Conservation (phyloP, 2,888 invertebrate genomes). For the Thalpophila matura region DNA sequence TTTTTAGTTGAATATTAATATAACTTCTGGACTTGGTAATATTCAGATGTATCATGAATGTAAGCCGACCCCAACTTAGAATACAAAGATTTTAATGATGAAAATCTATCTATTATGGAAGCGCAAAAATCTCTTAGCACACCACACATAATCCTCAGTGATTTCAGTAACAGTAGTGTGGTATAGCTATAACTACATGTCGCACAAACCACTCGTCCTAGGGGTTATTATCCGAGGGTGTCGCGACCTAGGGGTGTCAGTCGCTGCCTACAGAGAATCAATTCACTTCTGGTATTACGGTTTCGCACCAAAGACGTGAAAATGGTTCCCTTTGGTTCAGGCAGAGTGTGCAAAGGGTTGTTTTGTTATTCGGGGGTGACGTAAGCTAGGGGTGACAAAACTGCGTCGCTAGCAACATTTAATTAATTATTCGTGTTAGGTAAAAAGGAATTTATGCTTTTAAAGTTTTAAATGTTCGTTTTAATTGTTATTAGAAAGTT, state of each 20-base stretch:
- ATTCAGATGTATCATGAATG: too few relatives aligned
- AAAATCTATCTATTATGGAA: neutral
- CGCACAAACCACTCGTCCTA: slow-evolving; percentile 27
- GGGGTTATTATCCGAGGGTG: slow-evolving; percentile 53
- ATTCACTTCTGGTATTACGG: slow-evolving; percentile 28
- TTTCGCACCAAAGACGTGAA: slow-evolving; percentile 5
- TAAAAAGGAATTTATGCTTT: too few relatives aligned
- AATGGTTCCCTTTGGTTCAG: slow-evolving; percentile 24
- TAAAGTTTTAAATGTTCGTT: too few relatives aligned
- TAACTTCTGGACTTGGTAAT: too few relatives aligned
- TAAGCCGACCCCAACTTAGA: too few relatives aligned
- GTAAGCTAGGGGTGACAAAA: neutral
- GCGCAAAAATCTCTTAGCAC: neutral
- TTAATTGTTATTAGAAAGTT: too few relatives aligned
- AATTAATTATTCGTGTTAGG: too few relatives aligned
- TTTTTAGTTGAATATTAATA: too few relatives aligned
- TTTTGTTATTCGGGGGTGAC: neutral
- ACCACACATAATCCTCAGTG: slow-evolving; percentile 49
- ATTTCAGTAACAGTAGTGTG: slow-evolving; percentile 45
- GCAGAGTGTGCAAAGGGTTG: slow-evolving; percentile 1
- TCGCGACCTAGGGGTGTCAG: slow-evolving; percentile 31
- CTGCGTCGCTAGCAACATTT: neutral
- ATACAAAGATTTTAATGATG: too few relatives aligned
- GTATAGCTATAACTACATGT: slow-evolving; percentile 34
- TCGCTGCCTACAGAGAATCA: slow-evolving; percentile 37